Percentiles rank a stretch among this genome's conserved stretches.
These are phyloP conservation scores for Jacana jacana DNA, from an alignment of 2,113 vertebrate species.

Conservation along the genomic window DNA sequence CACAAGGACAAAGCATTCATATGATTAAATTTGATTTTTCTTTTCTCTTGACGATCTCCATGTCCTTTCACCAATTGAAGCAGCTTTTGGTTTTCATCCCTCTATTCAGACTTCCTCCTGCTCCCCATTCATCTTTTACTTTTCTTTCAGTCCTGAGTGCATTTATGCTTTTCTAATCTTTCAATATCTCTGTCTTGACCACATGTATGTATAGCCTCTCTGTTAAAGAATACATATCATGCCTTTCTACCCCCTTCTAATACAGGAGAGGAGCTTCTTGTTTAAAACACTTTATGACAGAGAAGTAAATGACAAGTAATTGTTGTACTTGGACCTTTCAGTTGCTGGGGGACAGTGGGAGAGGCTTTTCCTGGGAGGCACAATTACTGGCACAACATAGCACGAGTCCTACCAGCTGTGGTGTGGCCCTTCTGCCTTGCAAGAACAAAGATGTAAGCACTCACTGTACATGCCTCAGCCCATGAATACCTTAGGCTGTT, in stretches of 20 bases:
- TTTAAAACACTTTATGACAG: not conserved
- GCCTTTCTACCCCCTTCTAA: not conserved
- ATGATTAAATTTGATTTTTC: not conserved
- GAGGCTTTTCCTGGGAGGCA: slow-evolving; percentile 3
- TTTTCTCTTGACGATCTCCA: not conserved
- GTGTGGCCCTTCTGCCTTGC: not conserved
- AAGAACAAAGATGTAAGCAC: slow-evolving; percentile 21
- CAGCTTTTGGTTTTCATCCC: not conserved
- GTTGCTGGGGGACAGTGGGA: not conserved
- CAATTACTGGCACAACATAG: slow-evolving; percentile 52
- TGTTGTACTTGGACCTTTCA: not conserved
- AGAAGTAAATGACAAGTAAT: not conserved
- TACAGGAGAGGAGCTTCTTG: not conserved
- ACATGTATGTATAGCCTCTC: not conserved
- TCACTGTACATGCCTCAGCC: not conserved
- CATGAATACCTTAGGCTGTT: slow-evolving; percentile 55
- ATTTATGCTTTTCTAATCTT: not conserved
- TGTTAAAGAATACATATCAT: not conserved
- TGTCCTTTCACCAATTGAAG: not conserved
- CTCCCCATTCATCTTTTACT: not conserved
- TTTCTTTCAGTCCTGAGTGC: not conserved
- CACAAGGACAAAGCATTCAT: not conserved
- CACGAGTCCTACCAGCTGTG: slow-evolving; percentile 22
- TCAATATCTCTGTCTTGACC: not conserved
- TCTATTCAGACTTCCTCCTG: not conserved